A percentile compares a stretch with the other conserved stretches of the same genome.
phyloP scores from a whole-genome alignment of 2,888 invertebrate species.

The Euphydryas editha region DNA sequence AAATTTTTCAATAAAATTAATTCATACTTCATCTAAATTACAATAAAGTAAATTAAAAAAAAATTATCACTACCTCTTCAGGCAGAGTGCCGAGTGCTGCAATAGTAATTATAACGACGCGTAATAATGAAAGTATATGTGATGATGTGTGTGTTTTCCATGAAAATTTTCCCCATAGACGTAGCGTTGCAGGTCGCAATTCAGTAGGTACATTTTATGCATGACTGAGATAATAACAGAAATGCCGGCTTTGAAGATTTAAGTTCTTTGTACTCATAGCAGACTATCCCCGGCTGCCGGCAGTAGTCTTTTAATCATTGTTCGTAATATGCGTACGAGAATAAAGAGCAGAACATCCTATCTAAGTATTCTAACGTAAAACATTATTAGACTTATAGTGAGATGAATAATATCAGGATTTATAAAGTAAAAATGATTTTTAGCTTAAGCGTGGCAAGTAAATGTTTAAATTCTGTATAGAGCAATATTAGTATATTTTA shows the following conservation, averaged over 20 bases:
- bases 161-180: slow-evolving; percentile 5
- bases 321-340: slow-evolving; percentile 21
- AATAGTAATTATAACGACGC: too few species aligned
- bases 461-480: neutral
- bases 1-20: too few species aligned
- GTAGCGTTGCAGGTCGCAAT: slow-evolving; percentile 36
- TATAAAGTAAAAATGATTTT: neutral
- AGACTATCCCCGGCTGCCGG: slow-evolving; percentile 20
- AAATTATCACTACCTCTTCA: too few species aligned
- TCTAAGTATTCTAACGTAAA: neutral
- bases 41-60: too few species aligned
- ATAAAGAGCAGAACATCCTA: neutral
- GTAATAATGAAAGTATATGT: too few species aligned
- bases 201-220: slow-evolving; percentile 42
- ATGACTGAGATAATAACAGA: slow-evolving; percentile 45
- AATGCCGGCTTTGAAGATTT: slow-evolving; percentile 44
- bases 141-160: neutral
- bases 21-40: too few species aligned
- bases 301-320: slow-evolving; percentile 31
- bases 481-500: neutral
- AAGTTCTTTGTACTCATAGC: slow-evolving; percentile 35
- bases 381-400: slow-evolving; percentile 7
- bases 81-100: too few species aligned
- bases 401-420: neutral
- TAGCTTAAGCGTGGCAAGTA: neutral